phyloP scores from a whole-genome alignment of 2,797 vertebrate species.

The Acanthis flammea region DNA sequence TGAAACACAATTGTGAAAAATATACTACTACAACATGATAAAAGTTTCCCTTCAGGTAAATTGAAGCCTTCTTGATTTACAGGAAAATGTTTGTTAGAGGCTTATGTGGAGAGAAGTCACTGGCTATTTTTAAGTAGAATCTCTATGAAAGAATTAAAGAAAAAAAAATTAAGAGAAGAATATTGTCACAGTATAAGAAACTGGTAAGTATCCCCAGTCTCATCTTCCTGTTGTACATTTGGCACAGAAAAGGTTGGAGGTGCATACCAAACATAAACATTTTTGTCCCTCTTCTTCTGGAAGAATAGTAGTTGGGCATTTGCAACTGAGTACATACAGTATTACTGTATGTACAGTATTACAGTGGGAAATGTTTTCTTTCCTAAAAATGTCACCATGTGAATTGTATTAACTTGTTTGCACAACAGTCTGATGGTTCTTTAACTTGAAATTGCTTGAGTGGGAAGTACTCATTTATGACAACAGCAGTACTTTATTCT shows the following conservation, averaged over 20 bases:
- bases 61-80: not conserved
- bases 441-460: not conserved
- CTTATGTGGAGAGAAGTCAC: not conserved
- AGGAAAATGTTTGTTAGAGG: not conserved
- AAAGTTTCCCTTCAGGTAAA: not conserved
- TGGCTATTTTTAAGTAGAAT: not conserved
- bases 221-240: not conserved
- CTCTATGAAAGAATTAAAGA: not conserved
- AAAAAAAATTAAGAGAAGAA: not conserved
- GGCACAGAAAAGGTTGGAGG: not conserved
- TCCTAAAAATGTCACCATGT: not conserved
- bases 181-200: not conserved
- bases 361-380: not conserved
- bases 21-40: not conserved
- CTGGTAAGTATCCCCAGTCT: not conserved
- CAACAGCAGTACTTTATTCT: not conserved
- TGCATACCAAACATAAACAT: not conserved
- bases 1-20: not conserved
- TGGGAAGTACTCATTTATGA: not conserved
- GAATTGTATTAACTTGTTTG: not conserved
- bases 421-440: not conserved
- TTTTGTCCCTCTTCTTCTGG: not conserved
- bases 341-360: not conserved
- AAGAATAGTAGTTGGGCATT: not conserved
- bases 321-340: not conserved